These are phyloP conservation scores for Phacellophora camtschatica DNA, from an alignment of 30 jellyfish, hydroid and myxozoan species.

Conservation along the genomic window DNA sequence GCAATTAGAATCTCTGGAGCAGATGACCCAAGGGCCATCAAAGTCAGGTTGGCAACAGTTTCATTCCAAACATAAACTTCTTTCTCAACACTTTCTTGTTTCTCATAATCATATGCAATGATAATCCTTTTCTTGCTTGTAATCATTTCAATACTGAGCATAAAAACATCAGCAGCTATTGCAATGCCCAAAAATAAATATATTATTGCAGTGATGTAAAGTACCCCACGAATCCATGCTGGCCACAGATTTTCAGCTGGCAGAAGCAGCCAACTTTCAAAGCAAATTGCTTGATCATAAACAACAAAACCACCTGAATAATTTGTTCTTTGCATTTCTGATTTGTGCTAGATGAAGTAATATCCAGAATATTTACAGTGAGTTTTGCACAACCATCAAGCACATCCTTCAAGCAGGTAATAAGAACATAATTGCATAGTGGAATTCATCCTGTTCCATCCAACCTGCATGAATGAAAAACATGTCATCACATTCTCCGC, in stretches of 20 bases:
- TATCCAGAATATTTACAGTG: too few species aligned
- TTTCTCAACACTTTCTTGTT: slow-evolving; percentile 60
- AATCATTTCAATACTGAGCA: slow-evolving; percentile 91
- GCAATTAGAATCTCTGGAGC: slow-evolving; percentile 94
- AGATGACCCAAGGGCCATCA: slow-evolving; percentile 94
- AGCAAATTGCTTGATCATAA: slow-evolving; percentile 55
- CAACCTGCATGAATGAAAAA: too few species aligned
- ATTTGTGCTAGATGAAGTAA: too few species aligned
- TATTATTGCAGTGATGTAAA: slow-evolving; percentile 67
- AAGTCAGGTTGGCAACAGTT: slow-evolving; percentile 90
- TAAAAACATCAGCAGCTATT: slow-evolving; percentile 86
- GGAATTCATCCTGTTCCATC: too few species aligned
- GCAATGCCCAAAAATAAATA: slow-evolving; percentile 89
- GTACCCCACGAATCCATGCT: slow-evolving; percentile 76
- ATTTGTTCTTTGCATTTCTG: slow-evolving; percentile 47
- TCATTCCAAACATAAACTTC: slow-evolving; percentile 93
- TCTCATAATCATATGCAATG: slow-evolving; percentile 68
- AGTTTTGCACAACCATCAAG: too few species aligned
- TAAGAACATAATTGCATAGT: too few species aligned
- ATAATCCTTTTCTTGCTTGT: slow-evolving; percentile 82
- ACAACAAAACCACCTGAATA: slow-evolving; percentile 75
- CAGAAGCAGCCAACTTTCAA: slow-evolving; percentile 83
- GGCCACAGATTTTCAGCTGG: slow-evolving; percentile 93
- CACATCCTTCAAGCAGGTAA: too few species aligned
- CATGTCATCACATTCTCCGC: too few species aligned